A percentile compares a stretch with the other conserved stretches of the same genome.
These are phyloP conservation scores for Hoplodrina ambigua DNA, from an alignment of 2,888 invertebrate genomes.

Conservation along the genomic window DNA sequence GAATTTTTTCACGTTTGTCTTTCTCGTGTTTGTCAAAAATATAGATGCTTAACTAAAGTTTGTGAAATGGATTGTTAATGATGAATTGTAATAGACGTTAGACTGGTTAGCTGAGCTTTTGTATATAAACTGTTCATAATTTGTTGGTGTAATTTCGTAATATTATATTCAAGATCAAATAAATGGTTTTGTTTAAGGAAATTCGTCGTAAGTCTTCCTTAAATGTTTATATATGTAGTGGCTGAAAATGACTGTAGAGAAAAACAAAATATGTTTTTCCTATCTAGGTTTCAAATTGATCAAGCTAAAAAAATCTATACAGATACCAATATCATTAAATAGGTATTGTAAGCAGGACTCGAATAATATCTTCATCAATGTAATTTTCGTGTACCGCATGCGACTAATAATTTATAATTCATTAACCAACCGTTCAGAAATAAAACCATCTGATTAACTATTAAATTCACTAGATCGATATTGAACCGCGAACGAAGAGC, in stretches of 20 bases:
- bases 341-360: neutral
- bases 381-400: conserved; percentile 6
- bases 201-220: no score
- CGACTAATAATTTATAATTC: conserved; percentile 30
- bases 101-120: neutral
- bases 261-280: no score
- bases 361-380: conserved; percentile 3
- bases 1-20: conserved; percentile 64
- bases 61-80: neutral
- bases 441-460: conserved; percentile 34
- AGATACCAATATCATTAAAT: neutral
- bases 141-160: no score
- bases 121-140: neutral
- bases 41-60: conserved; percentile 5
- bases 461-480: conserved; percentile 37
- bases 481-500: conserved; percentile 22
- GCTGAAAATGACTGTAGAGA: no score
- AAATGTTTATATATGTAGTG: no score
- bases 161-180: no score
- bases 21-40: conserved; percentile 55
- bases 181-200: no score
- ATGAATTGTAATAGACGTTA: neutral
- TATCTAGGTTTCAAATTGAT: no score
- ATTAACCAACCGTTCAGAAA: conserved; percentile 32
- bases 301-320: neutral